Evolutionary conservation across 2,113 vertebrate genomes (phyloP).

Genomic region (Eolophus roseicapilla): DNA sequence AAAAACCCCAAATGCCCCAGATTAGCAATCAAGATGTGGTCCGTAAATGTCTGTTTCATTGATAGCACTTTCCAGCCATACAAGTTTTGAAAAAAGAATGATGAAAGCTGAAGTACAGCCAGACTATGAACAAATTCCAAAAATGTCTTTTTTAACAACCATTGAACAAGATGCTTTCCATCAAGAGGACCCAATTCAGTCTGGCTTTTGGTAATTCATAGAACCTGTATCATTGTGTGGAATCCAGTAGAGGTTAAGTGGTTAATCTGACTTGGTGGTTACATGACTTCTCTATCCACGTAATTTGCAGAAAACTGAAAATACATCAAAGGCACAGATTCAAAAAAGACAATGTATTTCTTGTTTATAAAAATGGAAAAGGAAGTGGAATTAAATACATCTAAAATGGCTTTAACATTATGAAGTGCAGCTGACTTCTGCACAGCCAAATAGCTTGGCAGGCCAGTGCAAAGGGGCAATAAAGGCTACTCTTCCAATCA

Average conservation of each 20-base stretch:
- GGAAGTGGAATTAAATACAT: neutral
- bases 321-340: neutral
- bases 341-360: neutral
- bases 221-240: neutral
- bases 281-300: neutral
- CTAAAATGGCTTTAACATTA: neutral
- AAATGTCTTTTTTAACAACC: neutral
- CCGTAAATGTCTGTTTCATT: neutral
- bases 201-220: neutral
- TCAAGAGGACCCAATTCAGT: neutral
- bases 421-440: neutral
- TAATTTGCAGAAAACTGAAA: neutral
- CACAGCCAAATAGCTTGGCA: neutral
- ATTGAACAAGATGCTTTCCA: neutral
- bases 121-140: neutral
- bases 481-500: neutral
- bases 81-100: neutral
- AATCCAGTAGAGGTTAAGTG: neutral
- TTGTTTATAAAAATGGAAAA: neutral
- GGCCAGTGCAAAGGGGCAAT: neutral
- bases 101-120: neutral
- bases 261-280: neutral
- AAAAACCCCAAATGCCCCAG: rapidly evolving
- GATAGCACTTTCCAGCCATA: neutral
- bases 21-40: neutral